Base-by-base conservation (phyloP, 2,797 vertebrate genomes). In the Lithobates pipiens region DNA sequence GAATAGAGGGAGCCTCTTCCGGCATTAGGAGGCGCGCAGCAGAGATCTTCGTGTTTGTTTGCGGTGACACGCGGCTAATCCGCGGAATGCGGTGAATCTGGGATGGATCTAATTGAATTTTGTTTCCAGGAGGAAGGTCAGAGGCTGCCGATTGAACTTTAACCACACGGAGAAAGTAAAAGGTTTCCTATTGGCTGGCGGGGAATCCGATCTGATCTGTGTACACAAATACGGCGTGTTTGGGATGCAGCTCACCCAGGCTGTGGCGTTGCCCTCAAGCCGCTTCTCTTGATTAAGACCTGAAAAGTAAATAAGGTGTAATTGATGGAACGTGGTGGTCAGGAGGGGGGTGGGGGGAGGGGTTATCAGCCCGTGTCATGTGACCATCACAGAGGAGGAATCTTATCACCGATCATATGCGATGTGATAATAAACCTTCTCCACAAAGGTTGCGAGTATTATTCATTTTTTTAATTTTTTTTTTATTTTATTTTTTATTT, bases 81-180 rank as follows among this genome's bases (percentile, higher is more conserved):
- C 44, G 57, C 32, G 85, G 85, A 87, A 87, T 87, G 76, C 21
- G 23, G 32, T 34, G 23, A 5, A 70, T 70, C 71, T 80, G 81
- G 85, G 70, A 61, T 80, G 76, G n/a, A 70, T 57, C 32, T 87
- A 87, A 87, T 83, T 87, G 71, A 70, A 83, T 83, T 79, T 29
- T 54, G 77, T 82, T 77, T 73, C 50, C 74, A 78, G 57, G 50
- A 32, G 76, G 36, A 68, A 80, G 85, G 85, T 87, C 85, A 83
- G 76, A 75, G 1, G 76, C 13, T 79, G 57, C 42, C 18, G 27
- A 34, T 8, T 87, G 85, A 87, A 87, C 85, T 87, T 87, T 87
- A 87, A 76, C 85, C 85, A 76, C 32, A 39, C 13, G 10, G 10
- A 75, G 42, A 83, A 78, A 69, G 69, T 79, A 42, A 68, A 32